These are phyloP conservation scores for Lasioglossum lativentre DNA, from an alignment of 2,888 invertebrate genomes.

Conservation along the genomic window DNA sequence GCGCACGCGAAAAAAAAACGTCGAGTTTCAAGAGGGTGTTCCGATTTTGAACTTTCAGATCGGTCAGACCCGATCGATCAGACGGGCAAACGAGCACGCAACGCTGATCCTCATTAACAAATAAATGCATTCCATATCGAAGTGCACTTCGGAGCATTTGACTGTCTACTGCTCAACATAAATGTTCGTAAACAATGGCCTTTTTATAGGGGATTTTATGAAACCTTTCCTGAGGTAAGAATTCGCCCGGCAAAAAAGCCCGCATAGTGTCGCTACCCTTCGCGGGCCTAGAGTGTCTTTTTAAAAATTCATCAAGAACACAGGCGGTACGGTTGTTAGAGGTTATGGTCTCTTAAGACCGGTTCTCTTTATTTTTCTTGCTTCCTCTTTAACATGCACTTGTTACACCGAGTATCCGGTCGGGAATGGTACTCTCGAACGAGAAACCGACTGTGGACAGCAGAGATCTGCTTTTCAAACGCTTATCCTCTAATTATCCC, in stretches of 20 bases:
- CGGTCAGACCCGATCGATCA: no score
- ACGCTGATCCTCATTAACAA: no score
- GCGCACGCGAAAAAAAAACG: background rate
- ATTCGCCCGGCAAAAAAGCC: slow-evolving; percentile 16
- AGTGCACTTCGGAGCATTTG: no score
- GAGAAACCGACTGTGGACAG: background rate
- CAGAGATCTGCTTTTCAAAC: background rate
- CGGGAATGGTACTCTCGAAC: background rate
- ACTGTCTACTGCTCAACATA: no score
- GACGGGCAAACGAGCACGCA: no score
- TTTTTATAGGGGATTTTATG: slow-evolving; percentile 34
- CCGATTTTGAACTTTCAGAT: background rate
- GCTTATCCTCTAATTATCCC: background rate
- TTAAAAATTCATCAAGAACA: slow-evolving; percentile 45
- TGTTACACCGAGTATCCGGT: background rate
- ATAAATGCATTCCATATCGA: no score
- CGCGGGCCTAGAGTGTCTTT: background rate
- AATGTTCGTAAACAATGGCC: background rate
- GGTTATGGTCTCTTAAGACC: slow-evolving; percentile 38
- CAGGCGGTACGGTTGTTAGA: slow-evolving; percentile 31
- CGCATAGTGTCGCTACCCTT: slow-evolving; percentile 10
- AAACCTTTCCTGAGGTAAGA: slow-evolving; percentile 11
- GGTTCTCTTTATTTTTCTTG: slow-evolving; percentile 38
- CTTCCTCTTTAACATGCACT: slow-evolving; percentile 47
- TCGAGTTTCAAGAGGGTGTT: background rate